phyloP scores from a whole-genome alignment of 2,797 vertebrate genomes.

The Momotus momota region DNA sequence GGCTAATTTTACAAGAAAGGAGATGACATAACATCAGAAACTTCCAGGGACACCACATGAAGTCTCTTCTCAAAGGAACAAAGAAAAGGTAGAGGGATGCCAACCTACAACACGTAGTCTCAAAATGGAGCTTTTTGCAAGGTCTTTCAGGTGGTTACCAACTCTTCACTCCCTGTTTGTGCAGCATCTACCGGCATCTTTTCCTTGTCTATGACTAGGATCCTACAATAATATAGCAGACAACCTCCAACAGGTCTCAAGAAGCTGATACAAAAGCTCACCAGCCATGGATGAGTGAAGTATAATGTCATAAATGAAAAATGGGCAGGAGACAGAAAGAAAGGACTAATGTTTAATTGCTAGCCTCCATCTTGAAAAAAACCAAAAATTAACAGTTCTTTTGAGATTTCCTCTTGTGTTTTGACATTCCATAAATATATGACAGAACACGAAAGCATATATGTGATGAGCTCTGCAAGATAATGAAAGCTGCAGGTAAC shows the following conservation, averaged over 20 bases:
- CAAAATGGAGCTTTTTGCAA: background rate
- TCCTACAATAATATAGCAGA: background rate
- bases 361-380: background rate
- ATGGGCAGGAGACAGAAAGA: background rate
- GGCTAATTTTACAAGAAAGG: background rate
- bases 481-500: background rate
- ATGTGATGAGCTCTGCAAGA: background rate
- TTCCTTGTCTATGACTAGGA: background rate
- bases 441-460: background rate
- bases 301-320: slow-evolving; percentile 1
- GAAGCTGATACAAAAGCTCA: slow-evolving; percentile 9
- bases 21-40: background rate
- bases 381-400: background rate
- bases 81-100: background rate
- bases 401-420: background rate
- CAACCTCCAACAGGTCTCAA: background rate
- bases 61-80: background rate
- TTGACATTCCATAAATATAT: background rate
- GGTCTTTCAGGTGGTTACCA: background rate
- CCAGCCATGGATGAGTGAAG: background rate
- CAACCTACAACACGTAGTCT: background rate
- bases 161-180: background rate
- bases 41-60: background rate
- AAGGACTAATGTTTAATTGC: background rate
- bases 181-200: background rate